A percentile compares a stretch with the other conserved stretches of the same genome.
Conservation (phyloP, 2,888 invertebrate genomes). For the Stratiomys singularior region DNA sequence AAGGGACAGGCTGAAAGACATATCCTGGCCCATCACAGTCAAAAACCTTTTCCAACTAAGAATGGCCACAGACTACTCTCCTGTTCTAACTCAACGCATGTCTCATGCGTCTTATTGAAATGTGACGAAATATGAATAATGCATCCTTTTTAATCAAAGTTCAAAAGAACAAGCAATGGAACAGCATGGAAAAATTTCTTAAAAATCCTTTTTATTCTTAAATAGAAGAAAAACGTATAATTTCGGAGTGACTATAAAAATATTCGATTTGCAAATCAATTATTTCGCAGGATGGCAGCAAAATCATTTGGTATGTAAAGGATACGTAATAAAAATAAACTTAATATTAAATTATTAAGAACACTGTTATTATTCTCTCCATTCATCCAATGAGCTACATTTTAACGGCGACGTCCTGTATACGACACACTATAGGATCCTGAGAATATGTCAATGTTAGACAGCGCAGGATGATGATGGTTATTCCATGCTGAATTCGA, state of each 20-base stretch:
- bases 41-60: too few relatives aligned
- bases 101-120: too few relatives aligned
- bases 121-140: too few relatives aligned
- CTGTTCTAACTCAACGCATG: too few relatives aligned
- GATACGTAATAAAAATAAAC: conserved; percentile 16
- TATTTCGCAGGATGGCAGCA: conserved; percentile 41
- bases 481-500: conserved; percentile 54
- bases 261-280: conserved; percentile 41
- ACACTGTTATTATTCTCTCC: neutral
- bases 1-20: too few relatives aligned
- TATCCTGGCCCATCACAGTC: too few relatives aligned
- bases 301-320: conserved; percentile 33
- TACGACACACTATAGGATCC: conserved; percentile 85
- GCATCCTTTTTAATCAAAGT: too few relatives aligned
- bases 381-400: neutral
- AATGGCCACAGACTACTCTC: too few relatives aligned
- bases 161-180: neutral
- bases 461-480: conserved; percentile 77
- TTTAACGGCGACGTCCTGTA: conserved; percentile 66
- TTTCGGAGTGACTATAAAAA: conserved; percentile 34
- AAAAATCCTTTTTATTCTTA: conserved; percentile 28
- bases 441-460: conserved; percentile 76
- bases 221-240: conserved; percentile 4
- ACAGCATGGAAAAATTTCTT: neutral
- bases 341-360: neutral